Evolutionary conservation across 2,113 vertebrate species (phyloP), one percentile per base, ranked within the genome.

Genomic region (Upupa epops): DNA sequence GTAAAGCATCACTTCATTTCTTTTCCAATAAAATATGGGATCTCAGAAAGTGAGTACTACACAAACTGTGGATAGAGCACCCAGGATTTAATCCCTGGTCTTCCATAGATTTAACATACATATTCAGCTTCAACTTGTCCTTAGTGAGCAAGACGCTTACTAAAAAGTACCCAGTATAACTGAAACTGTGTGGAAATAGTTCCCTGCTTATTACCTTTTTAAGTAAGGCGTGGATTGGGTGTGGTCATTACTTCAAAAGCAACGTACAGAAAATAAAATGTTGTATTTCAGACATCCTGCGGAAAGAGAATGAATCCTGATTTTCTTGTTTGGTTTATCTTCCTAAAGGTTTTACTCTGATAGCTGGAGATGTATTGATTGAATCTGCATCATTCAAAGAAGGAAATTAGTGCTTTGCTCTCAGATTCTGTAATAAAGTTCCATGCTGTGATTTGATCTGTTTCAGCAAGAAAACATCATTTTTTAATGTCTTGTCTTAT

Each of bases 391-490:
- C 66, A 65, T 86, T 93, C 63, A 93, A 93, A 95, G 77, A 73
- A 94, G 77, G 5, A 79, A 94, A 93, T 93, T 84, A 90, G 63
- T 79, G 46, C 54, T 92, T 83, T 93, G n/a, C 80, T 92, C 58
- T 86, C 86, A 84, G 58, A 92, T 84, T 78, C 83, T 82, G 59
- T 82, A 80, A 92, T 87, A 66, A 68, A 82, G 63, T 66, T 84
- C 77, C 77, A 59, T 82, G 81, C 81, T 93, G 92, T 92, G 70
- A 89, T 93, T 93, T 93, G 88, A 64, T 92, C 81, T 86, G n/a
- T 79, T 96, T 95, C 91, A 89, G 46, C 31, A 76, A 36, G 12
- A 75, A 91, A 88, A 6, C 28, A 40, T 61, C 13, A 34, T 31
- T 54, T 86, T 83, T 83, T 49, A 34, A 13, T 59, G 24, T 73